Evolutionary conservation across 2,888 invertebrate species (phyloP).

Genomic region (Cryptophagus acutangulus): DNA sequence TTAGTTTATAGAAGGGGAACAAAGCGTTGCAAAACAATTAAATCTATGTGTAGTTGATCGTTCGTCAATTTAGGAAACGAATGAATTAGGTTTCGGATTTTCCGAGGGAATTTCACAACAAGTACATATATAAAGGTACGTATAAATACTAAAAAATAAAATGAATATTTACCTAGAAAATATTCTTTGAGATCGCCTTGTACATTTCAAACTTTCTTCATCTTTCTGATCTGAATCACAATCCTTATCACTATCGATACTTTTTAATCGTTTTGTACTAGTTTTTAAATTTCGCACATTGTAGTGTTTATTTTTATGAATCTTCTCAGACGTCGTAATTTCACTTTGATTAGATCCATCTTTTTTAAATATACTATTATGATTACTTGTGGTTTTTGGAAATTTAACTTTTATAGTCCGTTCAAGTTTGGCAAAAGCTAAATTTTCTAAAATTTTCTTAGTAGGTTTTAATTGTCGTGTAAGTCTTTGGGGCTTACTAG

Average conservation of each 20-base stretch:
- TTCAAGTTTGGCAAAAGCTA: conserved; percentile 47
- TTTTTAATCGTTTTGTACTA: conserved; percentile 24
- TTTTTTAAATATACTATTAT: conserved; percentile 19
- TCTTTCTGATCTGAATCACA: conserved; percentile 28
- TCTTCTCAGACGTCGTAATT: conserved; percentile 18
- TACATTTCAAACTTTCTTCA: conserved; percentile 21
- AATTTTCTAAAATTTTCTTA: conserved; percentile 62
- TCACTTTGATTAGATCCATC: conserved; percentile 18
- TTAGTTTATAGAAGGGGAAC: too few relatives aligned
- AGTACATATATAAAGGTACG: neutral
- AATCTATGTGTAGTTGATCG: too few relatives aligned
- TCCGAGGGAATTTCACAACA: too few relatives aligned
- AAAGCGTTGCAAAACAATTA: too few relatives aligned
- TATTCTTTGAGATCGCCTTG: conserved; percentile 35
- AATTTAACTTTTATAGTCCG: conserved; percentile 22
- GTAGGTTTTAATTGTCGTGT: conserved; percentile 62
- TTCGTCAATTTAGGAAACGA: too few relatives aligned
- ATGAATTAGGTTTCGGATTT: too few relatives aligned
- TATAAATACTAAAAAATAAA: neutral
- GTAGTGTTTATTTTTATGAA: conserved; percentile 22
- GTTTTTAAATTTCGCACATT: conserved; percentile 26
- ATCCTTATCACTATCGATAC: conserved; percentile 26
- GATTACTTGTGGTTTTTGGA: conserved; percentile 15
- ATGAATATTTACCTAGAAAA: conserved; percentile 27
- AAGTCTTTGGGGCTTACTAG: conserved; percentile 48